phyloP scores from a whole-genome alignment of 2,888 invertebrate species.

The Parnassius orleans region DNA sequence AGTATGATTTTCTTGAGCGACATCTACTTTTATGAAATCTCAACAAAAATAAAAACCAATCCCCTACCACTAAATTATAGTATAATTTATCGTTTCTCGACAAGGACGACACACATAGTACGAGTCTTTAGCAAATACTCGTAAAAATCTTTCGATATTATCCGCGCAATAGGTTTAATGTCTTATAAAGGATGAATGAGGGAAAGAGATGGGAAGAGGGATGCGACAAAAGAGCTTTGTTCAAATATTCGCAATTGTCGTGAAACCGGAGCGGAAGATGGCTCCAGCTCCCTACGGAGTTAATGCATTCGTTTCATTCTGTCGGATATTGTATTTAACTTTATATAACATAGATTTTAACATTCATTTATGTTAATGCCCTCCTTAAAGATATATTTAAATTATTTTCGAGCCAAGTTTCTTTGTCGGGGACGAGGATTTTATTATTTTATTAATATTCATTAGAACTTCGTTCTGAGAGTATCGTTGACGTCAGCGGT shows the following conservation, averaged over 20 bases:
- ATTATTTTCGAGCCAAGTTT: too few relatives aligned
- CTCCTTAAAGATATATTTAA: too few relatives aligned
- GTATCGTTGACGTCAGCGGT: too few relatives aligned
- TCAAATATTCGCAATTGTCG: slow-evolving; percentile 52
- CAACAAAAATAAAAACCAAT: too few relatives aligned
- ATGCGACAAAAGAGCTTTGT: slow-evolving; percentile 27
- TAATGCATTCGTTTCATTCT: slow-evolving; percentile 34
- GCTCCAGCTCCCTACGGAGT: slow-evolving; percentile 34
- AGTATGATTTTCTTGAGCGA: too few relatives aligned
- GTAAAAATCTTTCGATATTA: slow-evolving; percentile 59
- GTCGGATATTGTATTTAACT: slow-evolving; percentile 37
- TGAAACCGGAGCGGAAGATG: slow-evolving; percentile 42
- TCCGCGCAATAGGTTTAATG: slow-evolving; percentile 66
- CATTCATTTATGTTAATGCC: neutral
- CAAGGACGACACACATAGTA: slow-evolving; percentile 40
- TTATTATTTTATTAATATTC: too few relatives aligned
- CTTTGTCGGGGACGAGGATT: too few relatives aligned
- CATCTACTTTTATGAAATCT: too few relatives aligned
- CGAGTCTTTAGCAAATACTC: slow-evolving; percentile 48
- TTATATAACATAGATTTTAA: slow-evolving; percentile 7
- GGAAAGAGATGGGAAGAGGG: slow-evolving; percentile 26
- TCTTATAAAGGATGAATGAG: slow-evolving; percentile 48
- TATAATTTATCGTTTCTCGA: neutral
- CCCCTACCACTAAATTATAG: too few relatives aligned
- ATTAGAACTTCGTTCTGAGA: too few relatives aligned